phyloP scores from a whole-genome alignment of 2,888 invertebrate genomes.

The Polymixis flavicincta region DNA sequence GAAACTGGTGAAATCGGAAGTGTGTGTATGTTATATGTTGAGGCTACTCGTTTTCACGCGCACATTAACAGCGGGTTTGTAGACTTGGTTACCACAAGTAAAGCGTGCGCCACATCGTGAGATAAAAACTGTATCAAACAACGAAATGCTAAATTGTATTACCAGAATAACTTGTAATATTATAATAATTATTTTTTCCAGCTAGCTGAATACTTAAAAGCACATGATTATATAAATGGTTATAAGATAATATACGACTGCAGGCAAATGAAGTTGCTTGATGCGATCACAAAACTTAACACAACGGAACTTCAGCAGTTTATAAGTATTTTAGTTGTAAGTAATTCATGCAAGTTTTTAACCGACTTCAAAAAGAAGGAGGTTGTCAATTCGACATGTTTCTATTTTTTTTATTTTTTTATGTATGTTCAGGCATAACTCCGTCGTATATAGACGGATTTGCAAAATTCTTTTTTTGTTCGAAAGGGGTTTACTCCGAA shows the following conservation, averaged over 20 bases:
- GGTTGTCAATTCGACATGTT: too few relatives aligned
- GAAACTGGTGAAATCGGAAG: neutral
- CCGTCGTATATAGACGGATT: too few relatives aligned
- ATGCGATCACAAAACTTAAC: slow-evolving; percentile 62
- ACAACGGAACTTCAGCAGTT: slow-evolving; percentile 63
- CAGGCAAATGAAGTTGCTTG: slow-evolving; percentile 57
- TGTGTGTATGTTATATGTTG: neutral
- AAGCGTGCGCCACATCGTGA: neutral
- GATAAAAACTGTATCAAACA: neutral
- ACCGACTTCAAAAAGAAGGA: too few relatives aligned
- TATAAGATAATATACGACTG: slow-evolving; percentile 63
- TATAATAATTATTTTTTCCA: slow-evolving; percentile 39
- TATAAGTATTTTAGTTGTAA: slow-evolving; percentile 63
- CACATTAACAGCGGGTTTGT: neutral
- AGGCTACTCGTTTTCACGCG: neutral
- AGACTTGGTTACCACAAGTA: neutral
- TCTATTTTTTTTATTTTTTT: too few relatives aligned
- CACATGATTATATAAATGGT: slow-evolving; percentile 69
- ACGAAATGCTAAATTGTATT: neutral
- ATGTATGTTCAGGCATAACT: too few relatives aligned
- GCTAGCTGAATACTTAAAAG: slow-evolving; percentile 63
- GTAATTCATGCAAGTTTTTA: slow-evolving; percentile 37
- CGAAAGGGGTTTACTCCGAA: too few relatives aligned
- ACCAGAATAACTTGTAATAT: neutral
- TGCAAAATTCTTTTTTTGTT: too few relatives aligned